Evolutionary conservation across 2,797 vertebrate species (phyloP), one percentile per base, ranked within the genome.

Genomic region (Nannoperca australis): DNA sequence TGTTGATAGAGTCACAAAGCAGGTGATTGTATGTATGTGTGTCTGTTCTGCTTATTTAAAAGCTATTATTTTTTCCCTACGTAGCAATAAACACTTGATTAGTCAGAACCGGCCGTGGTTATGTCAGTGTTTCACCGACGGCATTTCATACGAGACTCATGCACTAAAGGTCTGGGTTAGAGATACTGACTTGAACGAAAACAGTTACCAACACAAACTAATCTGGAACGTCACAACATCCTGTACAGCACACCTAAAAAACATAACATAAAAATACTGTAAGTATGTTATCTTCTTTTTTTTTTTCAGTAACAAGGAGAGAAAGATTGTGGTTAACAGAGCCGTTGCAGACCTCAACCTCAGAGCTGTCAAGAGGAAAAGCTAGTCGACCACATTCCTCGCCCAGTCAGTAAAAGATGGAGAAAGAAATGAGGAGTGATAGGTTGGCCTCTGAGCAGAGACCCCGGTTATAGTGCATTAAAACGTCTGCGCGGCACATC

Each of bases 401-500:
- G 20, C 47, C 45, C 40, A 0, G 70, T 77, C 72, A 65, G 71
- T 68, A 56, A 84, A 55, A 73, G 70, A 86, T 78, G 70, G 47
- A 49, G 44, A 17, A 42, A 68, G 65, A 78, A 77, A 87, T 12
- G 51, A 70, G 61, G 70, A 76, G 67, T 62, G 80, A 89, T 59
- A 36, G 82, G 78, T 60, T 7, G 68, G 75, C 53, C 69, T 87
- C 81, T 59, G 53, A 51, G 70, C 60, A 53, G 66, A 88, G 64
- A 81, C 68, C 60, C 47, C 15, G 27, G 74, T 84, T 79, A 55
- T 77, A 90, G 90, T 91, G 92, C 88, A 90, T 91, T 85, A 78
- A 20, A 75, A 55, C 12, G 64, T 78, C 82, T 82, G 80, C 78
- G 65, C 27, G 73, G 66, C 76, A 75, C 76, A 76, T 85, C 78